phyloP scores from a whole-genome alignment of 2,888 invertebrate species.

The Sclerodermus sp. region DNA sequence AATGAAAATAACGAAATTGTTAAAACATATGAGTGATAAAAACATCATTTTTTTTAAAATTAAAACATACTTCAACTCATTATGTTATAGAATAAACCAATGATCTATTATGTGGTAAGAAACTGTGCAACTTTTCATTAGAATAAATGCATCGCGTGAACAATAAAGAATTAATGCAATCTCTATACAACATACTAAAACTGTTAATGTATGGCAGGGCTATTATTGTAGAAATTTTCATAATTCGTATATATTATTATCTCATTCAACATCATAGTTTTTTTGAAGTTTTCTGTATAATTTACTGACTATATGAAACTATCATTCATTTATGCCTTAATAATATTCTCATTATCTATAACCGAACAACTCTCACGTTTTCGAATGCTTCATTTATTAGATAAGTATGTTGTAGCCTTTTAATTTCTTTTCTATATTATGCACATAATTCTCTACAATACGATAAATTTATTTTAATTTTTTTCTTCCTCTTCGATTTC shows the following conservation, averaged over 20 bases:
- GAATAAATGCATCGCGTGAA: too few species aligned
- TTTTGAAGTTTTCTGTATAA: constrained; percentile 6
- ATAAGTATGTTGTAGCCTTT: constrained; percentile 30
- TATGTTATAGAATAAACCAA: too few species aligned
- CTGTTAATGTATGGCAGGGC: too few species aligned
- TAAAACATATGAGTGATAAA: too few species aligned
- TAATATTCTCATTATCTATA: constrained; percentile 30
- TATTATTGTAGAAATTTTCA: constrained; percentile 20
- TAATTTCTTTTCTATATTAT: constrained; percentile 16
- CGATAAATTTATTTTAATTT: constrained; percentile 25
- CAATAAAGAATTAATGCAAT: too few species aligned
- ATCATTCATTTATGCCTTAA: not conserved
- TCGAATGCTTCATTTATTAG: constrained; percentile 24
- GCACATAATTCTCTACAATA: constrained; percentile 29
- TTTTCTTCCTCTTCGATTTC: not conserved
- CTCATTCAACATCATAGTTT: not conserved
- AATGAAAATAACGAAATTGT: too few species aligned
- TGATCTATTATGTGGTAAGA: too few species aligned
- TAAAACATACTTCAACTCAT: too few species aligned
- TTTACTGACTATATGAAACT: constrained; percentile 5
- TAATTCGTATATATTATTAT: constrained; percentile 12
- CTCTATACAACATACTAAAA: too few species aligned
- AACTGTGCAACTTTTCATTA: too few species aligned
- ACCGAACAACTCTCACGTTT: constrained; percentile 25
- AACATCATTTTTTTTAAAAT: too few species aligned